A percentile compares a stretch with the other conserved stretches of the same genome.
These are phyloP conservation scores for Macrostomum cliftonense DNA, from an alignment of 2,888 invertebrate genomes.

Conservation along the genomic window DNA sequence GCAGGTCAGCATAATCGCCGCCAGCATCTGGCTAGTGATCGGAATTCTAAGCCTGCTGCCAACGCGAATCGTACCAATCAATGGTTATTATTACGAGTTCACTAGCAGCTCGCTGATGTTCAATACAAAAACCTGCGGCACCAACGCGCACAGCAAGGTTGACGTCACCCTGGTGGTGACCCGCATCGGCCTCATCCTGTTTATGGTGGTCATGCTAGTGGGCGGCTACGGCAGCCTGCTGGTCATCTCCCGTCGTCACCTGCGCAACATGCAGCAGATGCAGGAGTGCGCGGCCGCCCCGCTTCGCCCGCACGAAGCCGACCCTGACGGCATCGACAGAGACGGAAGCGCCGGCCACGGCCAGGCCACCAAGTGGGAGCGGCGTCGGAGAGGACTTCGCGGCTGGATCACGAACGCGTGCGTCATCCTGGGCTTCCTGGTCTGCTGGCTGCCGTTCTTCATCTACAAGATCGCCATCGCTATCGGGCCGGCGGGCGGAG, in stretches of 20 bases:
- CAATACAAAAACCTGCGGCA: neutral
- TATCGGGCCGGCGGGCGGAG: neutral
- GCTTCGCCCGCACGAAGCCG: too few species aligned
- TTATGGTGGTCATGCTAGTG: conserved; percentile 2
- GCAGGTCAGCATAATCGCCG: too few species aligned
- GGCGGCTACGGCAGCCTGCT: conserved; percentile 7
- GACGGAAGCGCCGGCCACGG: too few species aligned
- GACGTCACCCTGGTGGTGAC: neutral
- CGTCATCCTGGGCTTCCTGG: conserved; percentile 2
- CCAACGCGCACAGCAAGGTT: too few species aligned
- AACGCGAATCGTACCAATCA: conserved; percentile 5
- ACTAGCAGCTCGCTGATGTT: conserved; percentile 5
- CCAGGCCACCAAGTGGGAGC: too few species aligned
- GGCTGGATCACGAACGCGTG: conserved; percentile 4
- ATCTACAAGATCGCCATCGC: neutral
- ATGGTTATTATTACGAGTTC: conserved; percentile 7
- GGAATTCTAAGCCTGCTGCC: conserved; percentile 3
- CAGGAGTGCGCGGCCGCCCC: too few species aligned
- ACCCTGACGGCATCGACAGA: too few species aligned
- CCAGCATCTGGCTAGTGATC: conserved; percentile 1
- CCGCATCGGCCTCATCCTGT: neutral
- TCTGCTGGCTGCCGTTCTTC: conserved; percentile 7
- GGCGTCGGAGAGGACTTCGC: too few species aligned
- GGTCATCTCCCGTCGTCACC: conserved; percentile 4
- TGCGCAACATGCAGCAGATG: too few species aligned